A percentile compares a stretch with the other conserved stretches of the same genome.
Conservation (phyloP, 2,888 invertebrate genomes). For the Diarsia dahlii region DNA sequence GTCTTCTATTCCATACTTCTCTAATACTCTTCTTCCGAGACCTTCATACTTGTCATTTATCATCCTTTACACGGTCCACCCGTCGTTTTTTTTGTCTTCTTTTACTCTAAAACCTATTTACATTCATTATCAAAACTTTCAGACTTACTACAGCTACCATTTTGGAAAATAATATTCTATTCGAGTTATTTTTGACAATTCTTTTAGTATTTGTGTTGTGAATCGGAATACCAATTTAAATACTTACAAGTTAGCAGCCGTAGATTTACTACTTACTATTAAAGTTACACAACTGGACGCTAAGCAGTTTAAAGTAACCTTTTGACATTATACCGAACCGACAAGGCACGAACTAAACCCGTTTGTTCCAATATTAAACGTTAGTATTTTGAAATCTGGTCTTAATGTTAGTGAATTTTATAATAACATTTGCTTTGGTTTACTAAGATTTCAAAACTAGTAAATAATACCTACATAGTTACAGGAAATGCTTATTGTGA, state of each 20-base stretch:
- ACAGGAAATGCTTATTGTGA: neutral
- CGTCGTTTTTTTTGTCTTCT: no score
- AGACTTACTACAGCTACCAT: neutral
- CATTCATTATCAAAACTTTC: no score
- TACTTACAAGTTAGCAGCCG: constrained; percentile 12
- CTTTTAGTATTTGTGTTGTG: neutral
- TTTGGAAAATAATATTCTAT: no score
- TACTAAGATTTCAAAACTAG: neutral
- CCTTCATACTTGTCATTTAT: no score
- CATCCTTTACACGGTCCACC: no score
- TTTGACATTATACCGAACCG: constrained; percentile 59
- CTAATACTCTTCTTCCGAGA: no score
- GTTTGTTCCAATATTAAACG: constrained; percentile 48
- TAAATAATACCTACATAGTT: neutral
- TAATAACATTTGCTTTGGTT: constrained; percentile 8
- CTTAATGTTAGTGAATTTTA: constrained; percentile 19
- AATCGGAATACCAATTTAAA: neutral
- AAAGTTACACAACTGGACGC: constrained; percentile 50
- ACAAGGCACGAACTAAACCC: constrained; percentile 56
- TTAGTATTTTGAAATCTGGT: constrained; percentile 44
- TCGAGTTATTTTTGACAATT: no score
- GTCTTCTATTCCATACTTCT: no score
- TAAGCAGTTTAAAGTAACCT: constrained; percentile 60
- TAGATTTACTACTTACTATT: constrained; percentile 41
- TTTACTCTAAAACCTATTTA: no score